Percentiles rank a stretch among this genome's conserved stretches.
Evolutionary conservation across 2,888 invertebrate genomes (phyloP).

Genomic region (Torymus tubicola): DNA sequence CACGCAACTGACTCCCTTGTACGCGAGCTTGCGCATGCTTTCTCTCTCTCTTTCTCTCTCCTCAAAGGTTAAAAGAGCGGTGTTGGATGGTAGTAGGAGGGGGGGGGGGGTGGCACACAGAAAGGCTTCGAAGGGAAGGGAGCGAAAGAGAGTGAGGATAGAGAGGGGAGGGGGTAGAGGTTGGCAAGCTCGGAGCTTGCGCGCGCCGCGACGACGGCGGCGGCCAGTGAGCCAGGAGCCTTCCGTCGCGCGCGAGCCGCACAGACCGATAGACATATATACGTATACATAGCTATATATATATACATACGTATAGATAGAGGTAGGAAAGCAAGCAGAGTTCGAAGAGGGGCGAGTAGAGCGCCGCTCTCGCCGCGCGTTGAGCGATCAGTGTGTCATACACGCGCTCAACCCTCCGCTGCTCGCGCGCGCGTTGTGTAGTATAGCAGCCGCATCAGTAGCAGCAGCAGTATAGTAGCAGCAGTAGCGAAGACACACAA

Average conservation of each 20-base stretch:
- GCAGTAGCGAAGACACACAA: too few relatives aligned
- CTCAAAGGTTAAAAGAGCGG: too few relatives aligned
- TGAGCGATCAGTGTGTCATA: not conserved
- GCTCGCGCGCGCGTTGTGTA: not conserved
- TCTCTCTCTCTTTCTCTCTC: slow-evolving; percentile 8
- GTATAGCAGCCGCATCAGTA: not conserved
- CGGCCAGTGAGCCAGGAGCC: not conserved
- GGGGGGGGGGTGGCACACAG: too few relatives aligned
- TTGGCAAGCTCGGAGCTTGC: slow-evolving; percentile 71
- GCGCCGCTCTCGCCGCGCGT: slow-evolving; percentile 6
- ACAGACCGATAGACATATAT: not conserved
- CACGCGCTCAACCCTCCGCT: not conserved
- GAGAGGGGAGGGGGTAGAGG: slow-evolving; percentile 5
- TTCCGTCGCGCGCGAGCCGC: not conserved
- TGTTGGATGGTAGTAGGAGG: not conserved
- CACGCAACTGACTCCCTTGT: not conserved
- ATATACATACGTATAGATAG: too few relatives aligned
- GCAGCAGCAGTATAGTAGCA: not conserved
- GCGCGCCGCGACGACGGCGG: slow-evolving; percentile 17
- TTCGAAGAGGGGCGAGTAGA: not conserved
- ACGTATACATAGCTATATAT: not conserved
- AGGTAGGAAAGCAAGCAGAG: not conserved
- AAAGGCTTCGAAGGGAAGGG: not conserved
- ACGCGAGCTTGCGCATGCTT: slow-evolving; percentile 23
- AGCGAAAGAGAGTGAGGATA: slow-evolving; percentile 3